phyloP scores from a whole-genome alignment of 2,113 vertebrate genomes.

The Engraulis encrasicolus region DNA sequence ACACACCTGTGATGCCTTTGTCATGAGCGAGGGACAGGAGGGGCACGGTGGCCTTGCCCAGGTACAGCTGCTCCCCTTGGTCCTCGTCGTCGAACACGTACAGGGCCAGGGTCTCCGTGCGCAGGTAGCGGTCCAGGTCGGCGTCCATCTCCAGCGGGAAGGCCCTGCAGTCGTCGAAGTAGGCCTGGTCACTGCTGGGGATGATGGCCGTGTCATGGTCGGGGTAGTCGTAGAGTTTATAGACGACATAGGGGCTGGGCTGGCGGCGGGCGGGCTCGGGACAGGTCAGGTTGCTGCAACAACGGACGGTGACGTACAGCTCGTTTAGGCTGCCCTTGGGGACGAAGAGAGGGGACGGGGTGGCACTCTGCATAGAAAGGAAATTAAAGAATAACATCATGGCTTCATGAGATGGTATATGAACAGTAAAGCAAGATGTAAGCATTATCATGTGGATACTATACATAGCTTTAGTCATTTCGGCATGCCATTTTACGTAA shows the following conservation, averaged over 20 bases:
- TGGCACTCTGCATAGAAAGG: neutral
- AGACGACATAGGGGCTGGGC: constrained; percentile 86
- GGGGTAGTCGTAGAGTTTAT: constrained; percentile 86
- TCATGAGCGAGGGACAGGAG: constrained; percentile 80
- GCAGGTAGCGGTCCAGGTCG: constrained; percentile 82
- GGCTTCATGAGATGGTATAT: too few species aligned
- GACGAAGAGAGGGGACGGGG: neutral
- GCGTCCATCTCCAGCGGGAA: constrained; percentile 80
- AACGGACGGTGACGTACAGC: constrained; percentile 76
- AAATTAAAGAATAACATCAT: neutral
- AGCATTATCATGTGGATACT: too few species aligned
- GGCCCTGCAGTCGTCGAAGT: constrained; percentile 78
- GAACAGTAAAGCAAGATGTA: too few species aligned
- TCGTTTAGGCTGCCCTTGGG: constrained; percentile 75
- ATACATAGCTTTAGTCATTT: too few species aligned
- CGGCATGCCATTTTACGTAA: too few species aligned
- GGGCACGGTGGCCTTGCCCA: constrained; percentile 84
- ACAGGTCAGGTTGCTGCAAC: constrained; percentile 75
- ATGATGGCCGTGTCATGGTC: constrained; percentile 84
- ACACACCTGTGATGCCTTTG: constrained; percentile 78
- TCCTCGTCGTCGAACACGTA: constrained; percentile 88
- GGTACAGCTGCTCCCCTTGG: constrained; percentile 74
- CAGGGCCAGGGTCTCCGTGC: constrained; percentile 74
- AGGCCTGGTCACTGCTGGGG: constrained; percentile 73
- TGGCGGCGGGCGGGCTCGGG: constrained; percentile 51